Conservation (phyloP, 92 coral and sea anemone species). For the Paragorgia papillata region DNA sequence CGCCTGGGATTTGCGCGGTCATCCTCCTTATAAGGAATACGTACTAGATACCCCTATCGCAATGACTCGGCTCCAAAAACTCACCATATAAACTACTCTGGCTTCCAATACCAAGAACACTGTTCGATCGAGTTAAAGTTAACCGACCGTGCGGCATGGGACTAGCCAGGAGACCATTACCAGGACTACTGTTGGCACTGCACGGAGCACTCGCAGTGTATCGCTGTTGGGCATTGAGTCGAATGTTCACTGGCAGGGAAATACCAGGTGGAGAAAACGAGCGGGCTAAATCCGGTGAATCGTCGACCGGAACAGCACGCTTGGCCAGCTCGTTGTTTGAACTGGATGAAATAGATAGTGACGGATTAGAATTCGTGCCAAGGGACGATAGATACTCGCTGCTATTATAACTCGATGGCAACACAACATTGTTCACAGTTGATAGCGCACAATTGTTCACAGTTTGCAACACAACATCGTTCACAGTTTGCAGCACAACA, state of each 20-base stretch:
- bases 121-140: conserved; percentile 23
- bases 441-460: too few relatives aligned
- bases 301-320: conserved; percentile 10
- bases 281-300: conserved; percentile 26
- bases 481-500: too few relatives aligned
- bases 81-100: conserved; percentile 92
- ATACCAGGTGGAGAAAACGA: conserved; percentile 77
- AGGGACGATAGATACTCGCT: conserved; percentile 45
- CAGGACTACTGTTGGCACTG: conserved; percentile 93
- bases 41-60: too few relatives aligned
- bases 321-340: neutral
- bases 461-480: too few relatives aligned
- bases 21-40: too few relatives aligned
- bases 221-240: conserved; percentile 58
- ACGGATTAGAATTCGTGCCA: neutral
- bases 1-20: too few relatives aligned
- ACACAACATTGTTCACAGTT: too few relatives aligned
- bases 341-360: neutral
- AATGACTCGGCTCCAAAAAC: too few relatives aligned
- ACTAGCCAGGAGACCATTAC: conserved; percentile 79
- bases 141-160: conserved; percentile 59
- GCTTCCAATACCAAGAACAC: conserved; percentile 64
- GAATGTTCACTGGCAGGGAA: conserved; percentile 85
- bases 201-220: conserved; percentile 90
- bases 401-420: conserved; percentile 81